Percentiles rank a stretch among this genome's conserved stretches.
phyloP scores from a whole-genome alignment of 2,113 vertebrate genomes.

The Muntiacus muntjak region DNA sequence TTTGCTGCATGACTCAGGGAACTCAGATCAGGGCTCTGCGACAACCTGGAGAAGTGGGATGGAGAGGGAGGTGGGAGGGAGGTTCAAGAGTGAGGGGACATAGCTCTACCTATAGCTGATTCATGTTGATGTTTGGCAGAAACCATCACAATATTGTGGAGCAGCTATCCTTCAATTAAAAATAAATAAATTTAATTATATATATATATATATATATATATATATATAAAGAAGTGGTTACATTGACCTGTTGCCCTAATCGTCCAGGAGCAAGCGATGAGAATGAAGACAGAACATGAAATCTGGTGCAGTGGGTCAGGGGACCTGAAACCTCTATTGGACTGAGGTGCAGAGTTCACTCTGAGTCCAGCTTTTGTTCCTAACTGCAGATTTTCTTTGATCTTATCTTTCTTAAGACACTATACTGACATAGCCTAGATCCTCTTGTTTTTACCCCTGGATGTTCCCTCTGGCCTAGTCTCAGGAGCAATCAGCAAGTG shows the following conservation, averaged over 20 bases:
- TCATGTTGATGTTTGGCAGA: not conserved
- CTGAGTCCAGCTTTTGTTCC: not conserved
- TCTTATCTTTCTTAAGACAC: not conserved
- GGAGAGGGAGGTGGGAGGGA: not conserved
- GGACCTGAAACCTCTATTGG: not conserved
- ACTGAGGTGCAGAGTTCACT: not conserved
- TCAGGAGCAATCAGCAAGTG: not conserved
- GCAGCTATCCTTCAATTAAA: not conserved
- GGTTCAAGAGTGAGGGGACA: not conserved
- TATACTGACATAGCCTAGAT: not conserved
- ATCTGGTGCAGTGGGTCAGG: not conserved
- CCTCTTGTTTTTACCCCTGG: not conserved
- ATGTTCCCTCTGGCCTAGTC: not conserved
- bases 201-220: not conserved
- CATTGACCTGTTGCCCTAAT: not conserved
- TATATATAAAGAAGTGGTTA: not conserved
- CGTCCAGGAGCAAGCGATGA: not conserved
- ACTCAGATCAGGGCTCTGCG: not conserved
- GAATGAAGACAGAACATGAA: not conserved
- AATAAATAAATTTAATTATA: not conserved
- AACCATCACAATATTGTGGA: not conserved
- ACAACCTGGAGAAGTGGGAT: not conserved
- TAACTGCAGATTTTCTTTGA: not conserved
- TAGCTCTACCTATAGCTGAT: not conserved
- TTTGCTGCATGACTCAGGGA: not conserved